phyloP scores from a whole-genome alignment of 2,888 invertebrate species.

The Malthinus flaveolus region DNA sequence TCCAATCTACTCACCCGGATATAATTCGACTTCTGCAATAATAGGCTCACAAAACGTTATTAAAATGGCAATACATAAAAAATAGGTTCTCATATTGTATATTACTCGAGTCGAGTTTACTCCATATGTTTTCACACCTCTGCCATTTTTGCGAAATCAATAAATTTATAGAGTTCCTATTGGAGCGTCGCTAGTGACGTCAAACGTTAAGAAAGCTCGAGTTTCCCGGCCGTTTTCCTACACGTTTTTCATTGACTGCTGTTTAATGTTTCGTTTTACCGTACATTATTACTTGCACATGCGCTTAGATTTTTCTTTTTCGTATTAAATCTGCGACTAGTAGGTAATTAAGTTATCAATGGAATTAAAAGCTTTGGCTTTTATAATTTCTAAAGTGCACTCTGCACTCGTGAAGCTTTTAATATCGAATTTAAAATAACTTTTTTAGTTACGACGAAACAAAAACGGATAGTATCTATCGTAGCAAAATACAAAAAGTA shows the following conservation, averaged over 20 bases:
- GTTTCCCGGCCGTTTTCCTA: conserved; percentile 29
- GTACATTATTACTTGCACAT: conserved; percentile 32
- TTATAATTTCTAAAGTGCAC: too few species aligned
- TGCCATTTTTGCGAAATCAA: conserved; percentile 52
- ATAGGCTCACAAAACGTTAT: conserved; percentile 46
- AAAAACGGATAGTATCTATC: too few species aligned
- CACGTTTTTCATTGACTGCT: conserved; percentile 36
- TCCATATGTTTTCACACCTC: conserved; percentile 52
- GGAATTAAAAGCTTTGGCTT: too few species aligned
- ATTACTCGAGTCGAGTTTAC: conserved; percentile 40
- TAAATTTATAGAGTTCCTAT: conserved; percentile 48
- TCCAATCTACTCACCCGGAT: conserved; percentile 45
- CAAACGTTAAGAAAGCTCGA: conserved; percentile 35
- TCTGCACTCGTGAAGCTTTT: too few species aligned
- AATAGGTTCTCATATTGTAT: conserved; percentile 48
- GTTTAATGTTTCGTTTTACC: conserved; percentile 30
- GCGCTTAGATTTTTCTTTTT: conserved; percentile 31
- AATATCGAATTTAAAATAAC: too few species aligned
- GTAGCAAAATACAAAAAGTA: too few species aligned
- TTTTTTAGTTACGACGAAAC: too few species aligned
- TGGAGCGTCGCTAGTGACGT: conserved; percentile 43
- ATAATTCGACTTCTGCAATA: conserved; percentile 47
- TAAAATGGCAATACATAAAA: conserved; percentile 46
- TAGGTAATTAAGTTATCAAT: background rate
- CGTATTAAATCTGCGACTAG: too few species aligned